These are phyloP conservation scores for Nineta flava DNA, from an alignment of 2,888 invertebrate species.

Conservation along the genomic window DNA sequence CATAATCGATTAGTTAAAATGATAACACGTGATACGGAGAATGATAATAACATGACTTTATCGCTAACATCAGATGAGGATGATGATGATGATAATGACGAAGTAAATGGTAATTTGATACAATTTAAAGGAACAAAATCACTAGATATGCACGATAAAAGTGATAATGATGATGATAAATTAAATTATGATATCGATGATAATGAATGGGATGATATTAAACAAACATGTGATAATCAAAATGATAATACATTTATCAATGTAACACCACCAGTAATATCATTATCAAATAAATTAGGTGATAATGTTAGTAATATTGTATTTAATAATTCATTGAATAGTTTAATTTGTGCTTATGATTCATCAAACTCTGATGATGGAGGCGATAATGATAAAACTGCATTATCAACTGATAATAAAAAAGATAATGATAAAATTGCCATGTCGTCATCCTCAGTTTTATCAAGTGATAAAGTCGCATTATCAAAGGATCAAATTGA, in stretches of 20 bases:
- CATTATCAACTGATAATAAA: background rate
- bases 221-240: background rate
- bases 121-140: constrained; percentile 24
- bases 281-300: too few relatives aligned
- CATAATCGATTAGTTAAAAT: background rate
- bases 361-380: constrained; percentile 33
- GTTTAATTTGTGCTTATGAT: constrained; percentile 39
- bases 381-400: constrained; percentile 13
- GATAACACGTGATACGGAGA: background rate
- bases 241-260: constrained; percentile 9
- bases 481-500: background rate
- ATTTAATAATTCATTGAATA: constrained; percentile 37
- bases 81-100: constrained; percentile 20
- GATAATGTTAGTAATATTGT: constrained; percentile 11
- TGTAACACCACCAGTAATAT: too few relatives aligned
- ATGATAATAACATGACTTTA: too few relatives aligned
- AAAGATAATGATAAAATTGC: constrained; percentile 8
- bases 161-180: constrained; percentile 16
- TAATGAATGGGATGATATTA: constrained; percentile 20
- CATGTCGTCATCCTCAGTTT: background rate
- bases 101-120: constrained; percentile 24
- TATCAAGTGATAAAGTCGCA: background rate
- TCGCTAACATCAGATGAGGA: constrained; percentile 9
- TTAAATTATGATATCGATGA: constrained; percentile 21
- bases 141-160: background rate